Evolutionary conservation across 2,113 vertebrate genomes (phyloP).

Genomic region (Triplophysa dalaica): DNA sequence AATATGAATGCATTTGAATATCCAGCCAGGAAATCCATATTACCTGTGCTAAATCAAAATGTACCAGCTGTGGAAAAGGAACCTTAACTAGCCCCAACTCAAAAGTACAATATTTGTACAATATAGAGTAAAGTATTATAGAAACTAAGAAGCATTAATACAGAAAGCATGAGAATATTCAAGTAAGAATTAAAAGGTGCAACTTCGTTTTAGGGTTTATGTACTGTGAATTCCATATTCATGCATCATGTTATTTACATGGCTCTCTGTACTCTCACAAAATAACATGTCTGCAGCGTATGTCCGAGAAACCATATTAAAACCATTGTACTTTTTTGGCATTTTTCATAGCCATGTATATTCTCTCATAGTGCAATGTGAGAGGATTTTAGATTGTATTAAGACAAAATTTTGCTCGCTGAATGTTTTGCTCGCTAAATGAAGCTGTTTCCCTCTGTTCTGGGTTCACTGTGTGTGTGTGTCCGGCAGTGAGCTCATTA

Average conservation of each 20-base stretch:
- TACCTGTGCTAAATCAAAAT: no score
- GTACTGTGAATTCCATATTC: background rate
- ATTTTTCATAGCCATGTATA: background rate
- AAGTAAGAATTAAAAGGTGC: no score
- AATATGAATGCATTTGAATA: no score
- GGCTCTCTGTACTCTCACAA: background rate
- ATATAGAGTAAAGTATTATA: no score
- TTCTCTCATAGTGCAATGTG: constrained; percentile 2
- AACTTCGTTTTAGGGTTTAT: no score
- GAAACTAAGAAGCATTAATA: no score
- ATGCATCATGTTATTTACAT: background rate
- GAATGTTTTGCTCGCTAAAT: constrained; percentile 26
- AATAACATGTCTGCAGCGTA: no score
- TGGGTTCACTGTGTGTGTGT: constrained; percentile 37
- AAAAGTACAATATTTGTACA: no score
- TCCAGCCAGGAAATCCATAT: no score
- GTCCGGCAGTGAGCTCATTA: constrained; percentile 90
- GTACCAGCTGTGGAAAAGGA: no score
- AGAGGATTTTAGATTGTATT: background rate
- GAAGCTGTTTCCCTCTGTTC: constrained; percentile 34
- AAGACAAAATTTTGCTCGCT: background rate
- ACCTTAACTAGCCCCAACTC: no score
- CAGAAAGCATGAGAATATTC: no score
- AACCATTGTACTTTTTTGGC: background rate
- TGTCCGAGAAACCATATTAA: background rate